These are phyloP conservation scores for Nymphalis polychloros DNA, from an alignment of 2,888 invertebrate genomes.

Conservation along the genomic window DNA sequence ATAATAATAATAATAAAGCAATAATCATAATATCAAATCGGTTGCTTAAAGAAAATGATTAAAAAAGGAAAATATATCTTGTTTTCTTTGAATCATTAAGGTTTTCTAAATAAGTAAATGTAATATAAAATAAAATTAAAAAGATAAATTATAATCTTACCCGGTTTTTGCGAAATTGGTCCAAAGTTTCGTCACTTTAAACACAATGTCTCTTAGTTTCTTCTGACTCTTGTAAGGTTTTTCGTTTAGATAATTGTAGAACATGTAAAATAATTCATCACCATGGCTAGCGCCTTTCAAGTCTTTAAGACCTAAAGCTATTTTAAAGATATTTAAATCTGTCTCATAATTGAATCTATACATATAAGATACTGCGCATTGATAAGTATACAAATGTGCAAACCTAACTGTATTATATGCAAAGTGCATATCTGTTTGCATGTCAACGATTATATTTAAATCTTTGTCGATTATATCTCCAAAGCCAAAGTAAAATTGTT, in stretches of 20 bases:
- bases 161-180: conserved; percentile 67
- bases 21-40: too few relatives aligned
- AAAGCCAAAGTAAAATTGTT: conserved; percentile 50
- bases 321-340: conserved; percentile 57
- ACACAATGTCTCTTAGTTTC: conserved; percentile 54
- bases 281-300: conserved; percentile 69
- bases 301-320: conserved; percentile 40
- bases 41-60: too few relatives aligned
- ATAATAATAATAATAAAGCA: too few relatives aligned
- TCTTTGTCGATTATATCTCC: conserved; percentile 47
- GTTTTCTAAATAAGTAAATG: neutral
- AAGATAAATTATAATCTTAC: conserved; percentile 46
- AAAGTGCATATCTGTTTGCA: conserved; percentile 55
- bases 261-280: conserved; percentile 75
- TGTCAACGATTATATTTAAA: conserved; percentile 43
- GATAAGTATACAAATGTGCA: conserved; percentile 48
- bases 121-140: neutral
- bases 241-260: conserved; percentile 57
- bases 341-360: conserved; percentile 59
- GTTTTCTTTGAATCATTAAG: too few relatives aligned
- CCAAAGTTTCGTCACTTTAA: conserved; percentile 56
- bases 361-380: conserved; percentile 47
- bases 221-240: conserved; percentile 53
- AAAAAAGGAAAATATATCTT: too few relatives aligned
- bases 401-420: conserved; percentile 54